These are phyloP conservation scores for Druon quercuslanigerum DNA, from an alignment of 1,140 invertebrate genomes.

Conservation along the genomic window DNA sequence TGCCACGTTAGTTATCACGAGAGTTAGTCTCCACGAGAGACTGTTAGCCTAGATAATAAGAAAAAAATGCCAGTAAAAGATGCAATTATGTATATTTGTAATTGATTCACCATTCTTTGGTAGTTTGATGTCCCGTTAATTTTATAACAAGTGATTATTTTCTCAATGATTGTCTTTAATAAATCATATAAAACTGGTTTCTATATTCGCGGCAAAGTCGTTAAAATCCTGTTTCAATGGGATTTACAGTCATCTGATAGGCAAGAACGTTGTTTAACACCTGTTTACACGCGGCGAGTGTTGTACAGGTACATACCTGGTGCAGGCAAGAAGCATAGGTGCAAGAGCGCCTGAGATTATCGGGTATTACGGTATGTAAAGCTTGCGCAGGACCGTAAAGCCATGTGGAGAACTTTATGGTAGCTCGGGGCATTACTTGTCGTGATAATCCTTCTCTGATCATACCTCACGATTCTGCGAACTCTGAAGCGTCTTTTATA, in stretches of 20 bases:
- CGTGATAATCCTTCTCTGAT: constrained; percentile 23
- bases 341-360: constrained; percentile 34
- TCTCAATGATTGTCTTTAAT: constrained; percentile 21
- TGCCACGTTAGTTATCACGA: no score
- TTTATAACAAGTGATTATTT: neutral
- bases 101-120: no score
- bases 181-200: constrained; percentile 29
- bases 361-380: constrained; percentile 25
- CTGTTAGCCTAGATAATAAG: no score
- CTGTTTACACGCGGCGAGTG: constrained; percentile 5
- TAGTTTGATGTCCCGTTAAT: no score
- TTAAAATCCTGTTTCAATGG: neutral
- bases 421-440: constrained; percentile 27
- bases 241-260: constrained; percentile 5
- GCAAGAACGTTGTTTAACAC: constrained; percentile 9
- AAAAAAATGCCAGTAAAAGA: no score
- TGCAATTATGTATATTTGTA: no score
- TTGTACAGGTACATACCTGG: neutral
- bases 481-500: constrained; percentile 4
- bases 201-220: neutral
- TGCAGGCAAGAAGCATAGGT: constrained; percentile 35
- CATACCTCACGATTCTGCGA: constrained; percentile 1
- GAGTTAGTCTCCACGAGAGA: no score
- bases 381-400: constrained; percentile 22
- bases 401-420: constrained; percentile 16